Percentiles rank a stretch among this genome's conserved stretches.
These are phyloP conservation scores for Ophioninae sp. DNA, from an alignment of 2,888 invertebrate species.

Conservation along the genomic window DNA sequence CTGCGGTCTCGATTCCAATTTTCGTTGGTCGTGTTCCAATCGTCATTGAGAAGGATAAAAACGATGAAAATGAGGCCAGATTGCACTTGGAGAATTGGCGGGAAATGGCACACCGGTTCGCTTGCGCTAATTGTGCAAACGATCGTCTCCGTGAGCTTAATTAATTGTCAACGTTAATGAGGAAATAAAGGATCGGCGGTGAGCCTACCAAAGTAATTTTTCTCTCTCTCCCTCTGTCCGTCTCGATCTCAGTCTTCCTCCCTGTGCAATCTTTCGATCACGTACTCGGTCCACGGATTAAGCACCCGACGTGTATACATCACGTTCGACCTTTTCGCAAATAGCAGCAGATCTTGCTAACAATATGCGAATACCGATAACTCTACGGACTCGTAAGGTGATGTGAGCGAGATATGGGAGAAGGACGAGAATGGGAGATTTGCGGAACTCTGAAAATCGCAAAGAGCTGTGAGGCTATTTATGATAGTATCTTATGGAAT, in stretches of 20 bases:
- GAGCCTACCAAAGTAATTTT: slow-evolving; percentile 33
- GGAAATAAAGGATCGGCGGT: slow-evolving; percentile 60
- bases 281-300: slow-evolving; percentile 50
- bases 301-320: slow-evolving; percentile 55
- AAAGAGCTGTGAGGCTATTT: too few relatives aligned
- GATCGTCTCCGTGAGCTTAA: slow-evolving; percentile 57
- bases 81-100: slow-evolving; percentile 34
- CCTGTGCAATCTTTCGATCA: slow-evolving; percentile 6
- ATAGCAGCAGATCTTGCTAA: slow-evolving; percentile 44
- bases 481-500: too few relatives aligned
- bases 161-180: slow-evolving; percentile 67
- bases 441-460: not conserved
- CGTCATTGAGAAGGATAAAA: slow-evolving; percentile 25
- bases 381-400: not conserved
- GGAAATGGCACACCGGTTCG: slow-evolving; percentile 37
- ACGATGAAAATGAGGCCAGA: not conserved
- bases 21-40: slow-evolving; percentile 53
- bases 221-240: slow-evolving; percentile 16
- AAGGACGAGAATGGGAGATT: not conserved
- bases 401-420: not conserved
- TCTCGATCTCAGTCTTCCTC: slow-evolving; percentile 10
- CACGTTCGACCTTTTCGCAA: slow-evolving; percentile 57
- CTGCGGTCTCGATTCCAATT: slow-evolving; percentile 41
- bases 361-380: slow-evolving; percentile 22
- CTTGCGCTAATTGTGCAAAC: slow-evolving; percentile 59